These are phyloP conservation scores for Siphamia tubifer DNA, from an alignment of 2,113 vertebrate genomes.

Conservation along the genomic window DNA sequence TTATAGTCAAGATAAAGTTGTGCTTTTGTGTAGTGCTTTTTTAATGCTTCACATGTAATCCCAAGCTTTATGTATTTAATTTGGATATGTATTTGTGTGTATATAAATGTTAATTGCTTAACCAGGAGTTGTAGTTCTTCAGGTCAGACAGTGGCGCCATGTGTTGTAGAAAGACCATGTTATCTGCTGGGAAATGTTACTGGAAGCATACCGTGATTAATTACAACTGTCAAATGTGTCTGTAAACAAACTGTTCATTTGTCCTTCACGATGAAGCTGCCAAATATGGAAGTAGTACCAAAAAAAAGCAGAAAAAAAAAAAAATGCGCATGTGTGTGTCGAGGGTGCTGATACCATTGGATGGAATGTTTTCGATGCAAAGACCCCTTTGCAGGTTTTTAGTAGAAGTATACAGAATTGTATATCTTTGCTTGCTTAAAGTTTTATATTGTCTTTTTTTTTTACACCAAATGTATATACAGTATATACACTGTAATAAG, in stretches of 20 bases:
- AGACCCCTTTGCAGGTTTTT: background rate
- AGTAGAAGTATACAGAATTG: background rate
- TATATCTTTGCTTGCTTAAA: too few species aligned
- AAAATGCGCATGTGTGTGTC: background rate
- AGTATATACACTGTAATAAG: too few species aligned
- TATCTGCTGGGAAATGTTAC: conserved; percentile 11
- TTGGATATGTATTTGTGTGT: conserved; percentile 17
- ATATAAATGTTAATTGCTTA: background rate
- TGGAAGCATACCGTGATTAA: background rate
- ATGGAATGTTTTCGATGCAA: background rate
- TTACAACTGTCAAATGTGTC: background rate
- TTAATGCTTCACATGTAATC: conserved; percentile 5
- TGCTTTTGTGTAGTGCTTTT: conserved; percentile 38
- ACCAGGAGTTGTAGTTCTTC: background rate
- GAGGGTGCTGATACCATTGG: background rate
- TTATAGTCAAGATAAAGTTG: conserved; percentile 2
- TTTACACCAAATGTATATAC: background rate
- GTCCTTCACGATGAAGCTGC: background rate
- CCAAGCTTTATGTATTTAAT: conserved; percentile 31
- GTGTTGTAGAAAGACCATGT: background rate
- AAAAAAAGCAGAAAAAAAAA: background rate
- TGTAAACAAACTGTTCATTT: background rate
- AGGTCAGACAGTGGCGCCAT: background rate
- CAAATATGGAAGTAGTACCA: background rate
- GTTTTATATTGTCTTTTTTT: background rate